Conservation (phyloP, 2,888 invertebrate genomes). For the Caenorhabditis macrosperma region DNA sequence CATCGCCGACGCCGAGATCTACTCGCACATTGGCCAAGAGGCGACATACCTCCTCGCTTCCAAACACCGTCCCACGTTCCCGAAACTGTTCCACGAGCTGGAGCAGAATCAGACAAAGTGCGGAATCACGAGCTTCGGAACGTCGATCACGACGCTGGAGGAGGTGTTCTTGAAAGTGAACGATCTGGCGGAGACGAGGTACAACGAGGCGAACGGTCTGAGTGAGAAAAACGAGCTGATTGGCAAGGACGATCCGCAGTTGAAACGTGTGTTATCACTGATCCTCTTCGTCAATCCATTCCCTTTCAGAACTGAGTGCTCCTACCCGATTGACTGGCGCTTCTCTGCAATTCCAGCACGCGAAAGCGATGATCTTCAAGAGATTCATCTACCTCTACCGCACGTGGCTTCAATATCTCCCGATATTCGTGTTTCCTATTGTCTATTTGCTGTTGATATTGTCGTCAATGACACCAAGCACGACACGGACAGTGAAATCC, state of each 20-base stretch:
- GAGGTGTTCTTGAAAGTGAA: slow-evolving; percentile 88
- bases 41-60: slow-evolving; percentile 84
- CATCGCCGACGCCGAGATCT: slow-evolving; percentile 81
- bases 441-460: slow-evolving; percentile 60
- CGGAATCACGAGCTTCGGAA: slow-evolving; percentile 88
- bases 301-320: slow-evolving; percentile 54
- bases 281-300: neutral
- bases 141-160: slow-evolving; percentile 90
- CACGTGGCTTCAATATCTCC: slow-evolving; percentile 74
- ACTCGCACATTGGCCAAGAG: slow-evolving; percentile 88
- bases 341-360: slow-evolving; percentile 65
- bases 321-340: slow-evolving; percentile 61
- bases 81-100: slow-evolving; percentile 85
- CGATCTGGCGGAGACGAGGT: slow-evolving; percentile 68
- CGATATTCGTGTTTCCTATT: slow-evolving; percentile 72
- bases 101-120: slow-evolving; percentile 84
- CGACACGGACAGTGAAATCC: too few relatives aligned
- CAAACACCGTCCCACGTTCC: slow-evolving; percentile 79
- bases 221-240: slow-evolving; percentile 47
- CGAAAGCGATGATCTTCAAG: slow-evolving; percentile 74
- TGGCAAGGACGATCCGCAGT: slow-evolving; percentile 58
- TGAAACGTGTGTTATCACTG: slow-evolving; percentile 34
- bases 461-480: too few relatives aligned
- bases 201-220: slow-evolving; percentile 51
- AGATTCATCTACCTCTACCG: slow-evolving; percentile 72